Evolutionary conservation across 2,888 invertebrate species (phyloP), one percentile per base, ranked within the genome.

Genomic region (Nomada ruficornis): DNA sequence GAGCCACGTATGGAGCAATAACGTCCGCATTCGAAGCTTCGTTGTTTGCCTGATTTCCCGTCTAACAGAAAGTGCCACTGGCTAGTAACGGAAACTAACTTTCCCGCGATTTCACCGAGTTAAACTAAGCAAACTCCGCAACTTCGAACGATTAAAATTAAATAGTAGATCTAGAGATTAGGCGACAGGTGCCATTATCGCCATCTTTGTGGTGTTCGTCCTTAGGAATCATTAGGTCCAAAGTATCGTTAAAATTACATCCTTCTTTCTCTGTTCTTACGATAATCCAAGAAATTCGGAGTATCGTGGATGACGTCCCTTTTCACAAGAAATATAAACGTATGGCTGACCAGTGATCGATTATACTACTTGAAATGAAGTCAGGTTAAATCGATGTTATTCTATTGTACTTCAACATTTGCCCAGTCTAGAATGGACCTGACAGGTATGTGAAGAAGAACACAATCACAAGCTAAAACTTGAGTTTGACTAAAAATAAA

Each of bases 71-170:
- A 52, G 59, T 63, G 29, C 76, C 59, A 74, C 65, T 44, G 57
- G 59, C 71, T 59, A 44, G 13, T 20, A 50, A 65, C 54, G 68
- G 77, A 86, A 86, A 86, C 80, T 83, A 88, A 86, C 83, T 87
- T 86, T 63, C 68, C 59, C 62, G 47, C 69, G 78, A 83, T 86
- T 81, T 69, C 54, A 42, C 69, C 75, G 60, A 70, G 74, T 83
- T 83, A 63, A 78, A 50, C 72, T 72, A 67, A 77, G 67, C 78
- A 76, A 72, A 80, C 52, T 72, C 65, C 26, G 68, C 52, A 73
- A 77, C 78, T 75, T 75, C 82, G 68, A 75, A 71, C 76, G 79
- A 86, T 88, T 89, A 83, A 84, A 77, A 89, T 88, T 83, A 82
- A 77, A 65, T 77, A 47, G 15, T 36, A 59, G 29, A 29, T 20